Percentiles rank a stretch among this genome's conserved stretches.
These are phyloP conservation scores for Plumapathes pennacea DNA, from an alignment of 92 coral and sea anemone species.

Conservation along the genomic window DNA sequence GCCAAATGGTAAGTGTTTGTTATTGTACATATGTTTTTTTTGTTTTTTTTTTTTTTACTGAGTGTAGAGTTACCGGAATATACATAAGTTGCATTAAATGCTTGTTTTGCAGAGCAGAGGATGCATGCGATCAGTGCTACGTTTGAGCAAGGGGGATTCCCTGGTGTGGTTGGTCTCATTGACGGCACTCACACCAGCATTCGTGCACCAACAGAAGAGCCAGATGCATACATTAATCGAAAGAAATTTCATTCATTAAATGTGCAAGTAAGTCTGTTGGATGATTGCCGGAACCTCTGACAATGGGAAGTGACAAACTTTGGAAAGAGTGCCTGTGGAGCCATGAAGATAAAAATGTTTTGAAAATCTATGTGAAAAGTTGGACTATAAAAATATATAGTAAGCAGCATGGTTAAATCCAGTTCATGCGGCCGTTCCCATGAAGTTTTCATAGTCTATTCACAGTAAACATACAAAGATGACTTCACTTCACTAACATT, in stretches of 20 bases:
- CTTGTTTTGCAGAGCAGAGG: slow-evolving; percentile 17
- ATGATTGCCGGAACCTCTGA: no score
- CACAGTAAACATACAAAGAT: no score
- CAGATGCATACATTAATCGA: slow-evolving; percentile 32
- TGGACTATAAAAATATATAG: no score
- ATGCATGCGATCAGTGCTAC: slow-evolving; percentile 7
- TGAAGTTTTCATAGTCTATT: no score
- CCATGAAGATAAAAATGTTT: neutral
- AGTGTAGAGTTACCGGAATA: neutral
- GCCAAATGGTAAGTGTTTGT: slow-evolving; percentile 33
- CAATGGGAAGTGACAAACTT: slow-evolving; percentile 26
- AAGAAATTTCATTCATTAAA: slow-evolving; percentile 26
- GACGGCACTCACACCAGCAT: slow-evolving; percentile 29
- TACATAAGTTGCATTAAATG: no score
- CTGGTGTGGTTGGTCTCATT: slow-evolving; percentile 34
- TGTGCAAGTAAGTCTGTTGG: slow-evolving; percentile 20
- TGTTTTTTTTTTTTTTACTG: neutral
- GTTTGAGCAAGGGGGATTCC: slow-evolving; percentile 30
- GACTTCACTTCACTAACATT: no score
- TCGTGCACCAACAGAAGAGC: slow-evolving; percentile 24
- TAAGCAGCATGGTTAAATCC: no score
- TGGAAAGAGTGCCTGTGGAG: slow-evolving; percentile 21
- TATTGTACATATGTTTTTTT: slow-evolving; percentile 1
- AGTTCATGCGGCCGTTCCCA: no score
- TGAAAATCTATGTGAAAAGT: no score